phyloP scores from a whole-genome alignment of 2,888 invertebrate species.

The Brachylomia viminalis region DNA sequence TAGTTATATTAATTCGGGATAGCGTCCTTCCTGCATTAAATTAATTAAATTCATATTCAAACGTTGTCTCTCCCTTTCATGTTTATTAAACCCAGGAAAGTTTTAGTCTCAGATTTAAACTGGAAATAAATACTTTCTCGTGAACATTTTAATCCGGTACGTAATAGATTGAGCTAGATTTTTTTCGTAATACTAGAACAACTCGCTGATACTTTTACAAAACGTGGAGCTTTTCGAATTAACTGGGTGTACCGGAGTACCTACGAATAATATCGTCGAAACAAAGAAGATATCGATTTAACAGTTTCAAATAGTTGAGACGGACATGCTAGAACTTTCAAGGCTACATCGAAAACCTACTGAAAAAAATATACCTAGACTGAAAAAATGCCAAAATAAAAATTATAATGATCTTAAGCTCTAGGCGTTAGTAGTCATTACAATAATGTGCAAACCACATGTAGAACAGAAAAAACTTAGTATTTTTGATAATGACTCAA shows the following conservation, averaged over 20 bases:
- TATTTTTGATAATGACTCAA: slow-evolving; percentile 15
- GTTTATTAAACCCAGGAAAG: neutral
- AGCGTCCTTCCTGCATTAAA: slow-evolving; percentile 11
- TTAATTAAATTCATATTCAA: slow-evolving; percentile 29
- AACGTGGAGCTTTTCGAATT: slow-evolving; percentile 38
- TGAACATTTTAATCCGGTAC: slow-evolving; percentile 8
- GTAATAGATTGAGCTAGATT: slow-evolving; percentile 27
- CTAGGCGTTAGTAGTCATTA: neutral
- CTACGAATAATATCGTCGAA: slow-evolving; percentile 12
- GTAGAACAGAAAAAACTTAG: neutral
- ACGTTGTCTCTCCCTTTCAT: neutral
- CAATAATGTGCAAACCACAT: slow-evolving; percentile 40
- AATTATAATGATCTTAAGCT: neutral
- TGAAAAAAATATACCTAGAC: neutral
- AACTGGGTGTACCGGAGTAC: neutral
- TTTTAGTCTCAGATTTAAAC: slow-evolving; percentile 6
- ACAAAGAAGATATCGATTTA: slow-evolving; percentile 30
- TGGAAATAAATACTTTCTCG: slow-evolving; percentile 6
- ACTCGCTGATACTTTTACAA: slow-evolving; percentile 42
- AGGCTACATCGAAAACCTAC: neutral
- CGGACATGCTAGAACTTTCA: slow-evolving; percentile 9
- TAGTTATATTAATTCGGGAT: neutral
- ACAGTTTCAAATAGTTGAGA: slow-evolving; percentile 16
- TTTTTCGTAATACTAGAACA: slow-evolving; percentile 39
- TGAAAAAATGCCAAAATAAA: neutral